A percentile compares a stretch with the other conserved stretches of the same genome.
These are phyloP conservation scores for Nasalis larvatus DNA, from an alignment of 2,113 vertebrate species.

Conservation along the genomic window DNA sequence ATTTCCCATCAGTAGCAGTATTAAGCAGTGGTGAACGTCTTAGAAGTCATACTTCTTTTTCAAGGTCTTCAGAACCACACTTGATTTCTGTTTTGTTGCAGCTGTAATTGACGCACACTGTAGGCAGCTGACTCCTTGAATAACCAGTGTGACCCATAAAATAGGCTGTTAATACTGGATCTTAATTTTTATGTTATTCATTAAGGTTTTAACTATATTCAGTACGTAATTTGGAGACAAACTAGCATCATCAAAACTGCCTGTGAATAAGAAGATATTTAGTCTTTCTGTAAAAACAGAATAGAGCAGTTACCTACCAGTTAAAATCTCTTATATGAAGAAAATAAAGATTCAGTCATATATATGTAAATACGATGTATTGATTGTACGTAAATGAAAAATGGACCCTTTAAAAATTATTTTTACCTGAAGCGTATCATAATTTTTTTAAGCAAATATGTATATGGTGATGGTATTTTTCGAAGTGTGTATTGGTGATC, in stretches of 20 bases:
- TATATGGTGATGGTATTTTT: neutral
- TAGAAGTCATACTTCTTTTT: slow-evolving; percentile 6
- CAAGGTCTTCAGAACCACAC: neutral
- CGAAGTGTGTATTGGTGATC: neutral
- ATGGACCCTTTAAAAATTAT: slow-evolving; percentile 38
- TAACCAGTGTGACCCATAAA: neutral
- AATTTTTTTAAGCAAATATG: slow-evolving; percentile 40
- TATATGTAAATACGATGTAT: slow-evolving; percentile 68
- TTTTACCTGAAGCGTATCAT: slow-evolving; percentile 57
- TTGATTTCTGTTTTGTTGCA: neutral
- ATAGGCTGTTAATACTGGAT: neutral
- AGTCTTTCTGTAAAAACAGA: slow-evolving; percentile 50
- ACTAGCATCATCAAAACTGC: slow-evolving; percentile 11
- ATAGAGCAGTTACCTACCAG: slow-evolving; percentile 43
- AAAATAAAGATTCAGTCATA: slow-evolving; percentile 64
- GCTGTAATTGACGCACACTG: neutral
- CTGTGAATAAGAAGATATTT: slow-evolving; percentile 38
- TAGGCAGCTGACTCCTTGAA: neutral
- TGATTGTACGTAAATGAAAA: slow-evolving; percentile 70
- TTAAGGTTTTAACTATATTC: slow-evolving; percentile 27
- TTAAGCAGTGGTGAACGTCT: neutral
- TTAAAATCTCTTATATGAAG: slow-evolving; percentile 62
- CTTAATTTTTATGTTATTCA: slow-evolving; percentile 12
- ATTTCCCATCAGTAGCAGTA: neutral
- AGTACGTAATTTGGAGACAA: slow-evolving; percentile 41